A percentile compares a stretch with the other conserved stretches of the same genome.
These are phyloP conservation scores for Choloepus didactylus DNA, from an alignment of 2,797 vertebrate genomes.

Conservation along the genomic window DNA sequence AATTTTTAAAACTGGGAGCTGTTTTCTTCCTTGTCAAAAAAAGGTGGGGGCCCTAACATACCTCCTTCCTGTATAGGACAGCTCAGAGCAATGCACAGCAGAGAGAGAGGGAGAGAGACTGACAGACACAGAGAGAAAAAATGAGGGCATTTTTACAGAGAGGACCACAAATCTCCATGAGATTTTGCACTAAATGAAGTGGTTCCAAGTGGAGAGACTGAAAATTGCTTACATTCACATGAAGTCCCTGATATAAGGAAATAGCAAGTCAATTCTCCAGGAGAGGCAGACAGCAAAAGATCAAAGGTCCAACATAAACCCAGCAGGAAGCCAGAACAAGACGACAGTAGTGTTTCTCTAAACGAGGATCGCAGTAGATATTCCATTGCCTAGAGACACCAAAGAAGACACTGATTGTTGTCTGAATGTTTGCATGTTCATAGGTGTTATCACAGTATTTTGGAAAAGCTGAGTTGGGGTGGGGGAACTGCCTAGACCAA, in stretches of 20 bases:
- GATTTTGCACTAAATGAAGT: constrained; percentile 38
- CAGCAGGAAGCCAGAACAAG: not conserved
- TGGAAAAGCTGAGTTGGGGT: not conserved
- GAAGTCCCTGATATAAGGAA: constrained; percentile 11
- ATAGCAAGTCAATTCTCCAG: constrained; percentile 28
- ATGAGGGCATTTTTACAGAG: not conserved
- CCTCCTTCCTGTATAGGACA: not conserved
- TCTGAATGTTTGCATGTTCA: not conserved
- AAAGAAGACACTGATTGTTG: not conserved
- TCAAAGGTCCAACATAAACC: not conserved
- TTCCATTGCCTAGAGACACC: not conserved
- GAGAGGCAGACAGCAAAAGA: not conserved
- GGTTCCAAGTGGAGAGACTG: not conserved
- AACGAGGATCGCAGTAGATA: not conserved
- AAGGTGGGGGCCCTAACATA: not conserved
- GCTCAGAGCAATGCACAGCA: not conserved
- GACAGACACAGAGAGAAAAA: not conserved
- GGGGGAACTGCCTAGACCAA: not conserved
- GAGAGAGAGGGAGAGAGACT: not conserved
- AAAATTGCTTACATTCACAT: not conserved
- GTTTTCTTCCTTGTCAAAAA: not conserved
- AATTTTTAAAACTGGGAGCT: not conserved
- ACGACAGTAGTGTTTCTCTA: not conserved
- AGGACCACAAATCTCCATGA: not conserved
- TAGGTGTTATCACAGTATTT: not conserved